These are phyloP conservation scores for Drosophila truncata DNA, from an alignment of 1,140 invertebrate species.

Conservation along the genomic window DNA sequence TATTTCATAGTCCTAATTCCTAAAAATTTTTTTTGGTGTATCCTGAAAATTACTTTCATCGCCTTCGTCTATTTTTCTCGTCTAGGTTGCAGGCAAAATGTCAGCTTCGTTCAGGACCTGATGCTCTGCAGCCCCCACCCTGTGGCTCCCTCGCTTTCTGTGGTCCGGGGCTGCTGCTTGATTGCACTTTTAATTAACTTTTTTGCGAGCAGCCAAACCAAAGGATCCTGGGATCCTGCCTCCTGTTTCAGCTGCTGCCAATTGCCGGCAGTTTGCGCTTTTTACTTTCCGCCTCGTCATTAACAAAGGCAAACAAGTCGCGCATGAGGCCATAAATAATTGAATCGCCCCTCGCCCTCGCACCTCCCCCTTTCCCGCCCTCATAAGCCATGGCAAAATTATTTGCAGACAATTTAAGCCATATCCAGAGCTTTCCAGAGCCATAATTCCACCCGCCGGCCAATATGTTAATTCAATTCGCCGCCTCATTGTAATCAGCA, in stretches of 20 bases:
- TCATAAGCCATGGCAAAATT: constrained; percentile 25
- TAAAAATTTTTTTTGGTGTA: background rate
- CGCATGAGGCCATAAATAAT: constrained; percentile 72
- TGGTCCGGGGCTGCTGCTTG: constrained; percentile 61
- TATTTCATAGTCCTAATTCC: background rate
- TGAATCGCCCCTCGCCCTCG: constrained; percentile 42
- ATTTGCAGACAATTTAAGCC: constrained; percentile 69
- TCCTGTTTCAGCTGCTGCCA: constrained; percentile 47
- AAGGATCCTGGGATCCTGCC: constrained; percentile 21
- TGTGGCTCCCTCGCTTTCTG: constrained; percentile 19
- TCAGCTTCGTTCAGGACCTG: constrained; percentile 49
- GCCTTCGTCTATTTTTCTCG: constrained; percentile 41
- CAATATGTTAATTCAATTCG: constrained; percentile 81
- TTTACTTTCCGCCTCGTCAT: constrained; percentile 60
- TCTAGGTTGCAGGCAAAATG: constrained; percentile 51
- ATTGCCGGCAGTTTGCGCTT: constrained; percentile 67
- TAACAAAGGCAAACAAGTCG: constrained; percentile 75
- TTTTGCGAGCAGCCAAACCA: constrained; percentile 53
- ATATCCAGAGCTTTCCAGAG: constrained; percentile 20
- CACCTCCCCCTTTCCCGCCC: background rate
- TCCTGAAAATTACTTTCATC: constrained; percentile 32
- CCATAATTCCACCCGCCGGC: constrained; percentile 48
- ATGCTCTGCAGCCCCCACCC: constrained; percentile 40
- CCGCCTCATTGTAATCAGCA: constrained; percentile 63
- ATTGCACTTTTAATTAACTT: constrained; percentile 84